These are phyloP conservation scores for Cryptoleucopteryx plumbea DNA, from an alignment of 2,113 vertebrate genomes.

Conservation along the genomic window DNA sequence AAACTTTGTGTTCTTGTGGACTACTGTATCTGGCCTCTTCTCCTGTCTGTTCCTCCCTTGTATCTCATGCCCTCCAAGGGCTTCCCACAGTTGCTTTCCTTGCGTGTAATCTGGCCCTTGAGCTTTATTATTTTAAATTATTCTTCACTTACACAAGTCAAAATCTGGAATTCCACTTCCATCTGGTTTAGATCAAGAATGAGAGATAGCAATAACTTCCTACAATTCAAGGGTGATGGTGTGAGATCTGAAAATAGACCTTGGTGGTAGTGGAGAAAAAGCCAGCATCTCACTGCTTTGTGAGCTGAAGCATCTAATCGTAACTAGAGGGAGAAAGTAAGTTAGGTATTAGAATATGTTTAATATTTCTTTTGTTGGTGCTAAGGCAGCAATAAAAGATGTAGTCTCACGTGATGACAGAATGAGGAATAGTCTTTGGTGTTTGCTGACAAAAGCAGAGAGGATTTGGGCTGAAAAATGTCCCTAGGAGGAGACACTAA, in stretches of 20 bases:
- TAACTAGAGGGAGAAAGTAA: neutral
- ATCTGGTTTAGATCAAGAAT: slow-evolving; percentile 33
- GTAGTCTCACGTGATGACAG: neutral
- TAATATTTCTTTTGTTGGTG: neutral
- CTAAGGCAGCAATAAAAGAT: neutral
- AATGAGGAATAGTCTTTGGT: neutral
- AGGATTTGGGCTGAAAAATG: neutral
- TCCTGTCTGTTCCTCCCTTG: neutral
- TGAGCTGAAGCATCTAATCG: neutral
- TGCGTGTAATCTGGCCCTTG: slow-evolving; percentile 21
- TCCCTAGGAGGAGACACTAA: neutral
- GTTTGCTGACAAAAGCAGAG: neutral
- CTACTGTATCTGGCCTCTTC: neutral
- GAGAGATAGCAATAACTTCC: slow-evolving; percentile 8
- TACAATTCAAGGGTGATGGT: neutral
- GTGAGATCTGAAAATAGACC: neutral
- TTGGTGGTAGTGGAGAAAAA: neutral
- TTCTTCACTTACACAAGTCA: neutral
- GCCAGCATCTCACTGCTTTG: neutral
- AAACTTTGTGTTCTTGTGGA: neutral
- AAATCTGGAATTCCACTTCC: slow-evolving; percentile 37
- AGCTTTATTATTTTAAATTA: slow-evolving; percentile 48
- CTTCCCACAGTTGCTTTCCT: neutral
- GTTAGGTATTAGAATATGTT: neutral
- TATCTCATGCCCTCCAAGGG: neutral